These are phyloP conservation scores for Harpalus rufipes DNA, from an alignment of 2,888 invertebrate genomes.

Conservation along the genomic window DNA sequence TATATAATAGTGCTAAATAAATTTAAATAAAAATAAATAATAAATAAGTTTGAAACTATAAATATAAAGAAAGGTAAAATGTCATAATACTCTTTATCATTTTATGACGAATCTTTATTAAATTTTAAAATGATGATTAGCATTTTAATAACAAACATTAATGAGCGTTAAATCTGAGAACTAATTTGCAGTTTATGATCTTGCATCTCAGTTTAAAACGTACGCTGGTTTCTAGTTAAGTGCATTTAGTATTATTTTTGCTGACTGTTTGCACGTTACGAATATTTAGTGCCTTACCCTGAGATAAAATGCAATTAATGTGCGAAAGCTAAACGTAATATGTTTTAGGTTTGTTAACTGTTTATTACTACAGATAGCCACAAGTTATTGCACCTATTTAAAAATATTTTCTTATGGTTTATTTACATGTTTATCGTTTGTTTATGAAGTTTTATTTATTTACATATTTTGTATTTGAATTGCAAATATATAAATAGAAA, in stretches of 20 bases:
- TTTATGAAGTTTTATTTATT: slow-evolving; percentile 12
- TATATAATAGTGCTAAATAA: too few species aligned
- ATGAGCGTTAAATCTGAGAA: background rate
- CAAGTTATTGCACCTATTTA: slow-evolving; percentile 48
- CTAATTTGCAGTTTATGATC: background rate
- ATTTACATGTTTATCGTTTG: slow-evolving; percentile 36
- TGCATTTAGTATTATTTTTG: slow-evolving; percentile 19
- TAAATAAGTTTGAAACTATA: too few species aligned
- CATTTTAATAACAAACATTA: background rate
- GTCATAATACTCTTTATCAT: background rate
- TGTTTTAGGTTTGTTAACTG: slow-evolving; percentile 17
- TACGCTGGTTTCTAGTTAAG: background rate
- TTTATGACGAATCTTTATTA: background rate
- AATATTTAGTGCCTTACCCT: slow-evolving; percentile 4
- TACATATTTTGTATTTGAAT: slow-evolving; percentile 13
- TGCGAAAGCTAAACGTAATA: slow-evolving; percentile 33
- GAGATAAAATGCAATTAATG: slow-evolving; percentile 44
- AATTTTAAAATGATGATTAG: background rate
- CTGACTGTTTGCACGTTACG: slow-evolving; percentile 28
- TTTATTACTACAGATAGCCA: slow-evolving; percentile 37
- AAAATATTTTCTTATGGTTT: slow-evolving; percentile 44
- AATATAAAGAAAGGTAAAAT: too few species aligned
- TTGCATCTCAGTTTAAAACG: background rate
- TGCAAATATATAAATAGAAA: too few species aligned
- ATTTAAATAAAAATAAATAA: too few species aligned